phyloP scores from a whole-genome alignment of 2,113 vertebrate genomes.

The Oxyura jamaicensis region DNA sequence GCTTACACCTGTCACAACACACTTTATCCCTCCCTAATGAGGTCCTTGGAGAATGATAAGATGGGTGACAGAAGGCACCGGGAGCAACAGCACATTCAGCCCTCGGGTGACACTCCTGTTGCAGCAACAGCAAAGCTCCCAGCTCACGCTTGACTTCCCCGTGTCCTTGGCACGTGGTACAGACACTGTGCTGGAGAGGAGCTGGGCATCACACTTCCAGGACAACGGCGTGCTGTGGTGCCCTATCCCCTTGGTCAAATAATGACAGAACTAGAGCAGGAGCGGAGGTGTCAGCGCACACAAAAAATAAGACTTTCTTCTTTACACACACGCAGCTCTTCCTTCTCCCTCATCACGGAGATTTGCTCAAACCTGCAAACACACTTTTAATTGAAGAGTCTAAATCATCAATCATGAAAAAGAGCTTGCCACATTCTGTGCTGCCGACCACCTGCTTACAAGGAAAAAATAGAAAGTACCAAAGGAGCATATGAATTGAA shows the following conservation, averaged over 20 bases:
- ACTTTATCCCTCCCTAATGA: background rate
- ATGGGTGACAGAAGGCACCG: background rate
- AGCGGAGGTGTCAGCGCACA: background rate
- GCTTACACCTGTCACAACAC: background rate
- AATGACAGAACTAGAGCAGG: background rate
- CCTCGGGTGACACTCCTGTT: background rate
- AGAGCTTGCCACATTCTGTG: background rate
- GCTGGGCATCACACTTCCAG: background rate
- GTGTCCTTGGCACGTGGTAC: background rate
- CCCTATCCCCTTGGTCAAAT: background rate
- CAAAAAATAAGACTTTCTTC: background rate
- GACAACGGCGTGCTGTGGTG: background rate
- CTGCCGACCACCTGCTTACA: constrained; percentile 2
- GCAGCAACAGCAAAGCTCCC: background rate
- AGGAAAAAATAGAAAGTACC: constrained; percentile 1
- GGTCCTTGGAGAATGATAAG: background rate
- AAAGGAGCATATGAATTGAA: constrained; percentile 46
- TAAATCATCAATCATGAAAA: background rate
- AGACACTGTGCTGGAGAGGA: background rate
- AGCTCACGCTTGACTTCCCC: rapidly evolving
- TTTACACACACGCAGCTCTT: background rate
- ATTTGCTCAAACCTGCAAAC: background rate
- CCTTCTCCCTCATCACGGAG: background rate
- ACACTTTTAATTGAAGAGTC: constrained; percentile 12
- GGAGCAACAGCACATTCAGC: background rate